Evolutionary conservation across 1,140 invertebrate genomes (phyloP).

Genomic region (Hycleus cichorii): DNA sequence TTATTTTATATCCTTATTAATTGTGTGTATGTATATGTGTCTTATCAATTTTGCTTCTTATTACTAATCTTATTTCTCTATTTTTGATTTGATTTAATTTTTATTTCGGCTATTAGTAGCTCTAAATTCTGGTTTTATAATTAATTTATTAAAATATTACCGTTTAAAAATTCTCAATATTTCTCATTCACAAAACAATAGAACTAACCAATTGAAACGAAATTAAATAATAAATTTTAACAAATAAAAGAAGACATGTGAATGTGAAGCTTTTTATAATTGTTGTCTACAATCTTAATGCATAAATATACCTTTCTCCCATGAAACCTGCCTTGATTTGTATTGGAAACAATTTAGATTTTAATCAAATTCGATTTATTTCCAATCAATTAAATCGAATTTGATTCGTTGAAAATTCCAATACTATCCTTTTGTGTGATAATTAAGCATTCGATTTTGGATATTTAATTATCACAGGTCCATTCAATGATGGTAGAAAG

Average conservation of each 20-base stretch:
- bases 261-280: too few species aligned
- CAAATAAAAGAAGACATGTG: too few species aligned
- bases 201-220: too few species aligned
- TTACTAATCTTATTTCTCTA: not conserved
- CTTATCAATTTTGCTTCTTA: not conserved
- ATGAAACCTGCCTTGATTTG: conserved; percentile 6
- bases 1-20: not conserved
- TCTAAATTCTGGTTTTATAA: too few species aligned
- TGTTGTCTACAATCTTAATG: not conserved
- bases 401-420: not conserved
- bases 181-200: too few species aligned
- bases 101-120: too few species aligned
- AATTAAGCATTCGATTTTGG: not conserved
- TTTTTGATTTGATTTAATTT: too few species aligned
- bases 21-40: not conserved
- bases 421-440: not conserved
- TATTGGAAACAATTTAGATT: not conserved
- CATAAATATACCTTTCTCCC: conserved; percentile 10
- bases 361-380: too few species aligned
- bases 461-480: not conserved
- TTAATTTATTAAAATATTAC: too few species aligned
- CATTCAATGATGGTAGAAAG: conserved; percentile 23
- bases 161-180: too few species aligned
- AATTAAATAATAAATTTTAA: too few species aligned
- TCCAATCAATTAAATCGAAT: too few species aligned